These are phyloP conservation scores for Hemistola chrysoprasaria DNA, from an alignment of 2,888 invertebrate genomes.

Conservation along the genomic window DNA sequence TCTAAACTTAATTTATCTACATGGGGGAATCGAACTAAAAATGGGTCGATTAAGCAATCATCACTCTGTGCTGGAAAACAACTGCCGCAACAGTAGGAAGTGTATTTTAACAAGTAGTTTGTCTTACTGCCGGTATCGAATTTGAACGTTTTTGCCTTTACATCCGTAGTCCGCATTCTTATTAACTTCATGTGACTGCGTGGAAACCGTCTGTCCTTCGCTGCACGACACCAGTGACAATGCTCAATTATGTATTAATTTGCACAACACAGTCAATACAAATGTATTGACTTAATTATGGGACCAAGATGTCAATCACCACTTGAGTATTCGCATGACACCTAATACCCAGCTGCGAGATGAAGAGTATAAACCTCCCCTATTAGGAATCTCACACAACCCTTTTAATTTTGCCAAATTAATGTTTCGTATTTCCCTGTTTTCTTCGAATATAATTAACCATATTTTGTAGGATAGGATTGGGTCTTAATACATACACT, in stretches of 20 bases:
- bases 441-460: no score
- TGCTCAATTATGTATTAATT: slow-evolving; percentile 31
- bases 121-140: slow-evolving; percentile 85
- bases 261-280: slow-evolving; percentile 15
- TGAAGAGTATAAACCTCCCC: no score
- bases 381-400: no score
- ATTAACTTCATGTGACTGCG: slow-evolving; percentile 85
- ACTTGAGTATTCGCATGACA: no score
- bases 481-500: no score
- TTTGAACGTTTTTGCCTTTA: slow-evolving; percentile 80
- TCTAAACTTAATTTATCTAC: slow-evolving; percentile 5
- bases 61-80: slow-evolving; percentile 34
- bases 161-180: slow-evolving; percentile 83
- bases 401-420: no score
- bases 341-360: no score
- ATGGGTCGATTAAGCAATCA: slow-evolving; percentile 18
- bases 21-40: slow-evolving; percentile 3
- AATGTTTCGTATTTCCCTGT: no score
- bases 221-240: slow-evolving; percentile 62
- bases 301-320: no score
- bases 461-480: no score
- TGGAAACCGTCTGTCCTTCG: slow-evolving; percentile 69
- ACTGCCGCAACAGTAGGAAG: slow-evolving; percentile 37
- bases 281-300: slow-evolving; percentile 5
- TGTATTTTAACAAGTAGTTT: slow-evolving; percentile 34